Conservation (phyloP, 2,113 vertebrate species). For the Carassius auratus region DNA sequence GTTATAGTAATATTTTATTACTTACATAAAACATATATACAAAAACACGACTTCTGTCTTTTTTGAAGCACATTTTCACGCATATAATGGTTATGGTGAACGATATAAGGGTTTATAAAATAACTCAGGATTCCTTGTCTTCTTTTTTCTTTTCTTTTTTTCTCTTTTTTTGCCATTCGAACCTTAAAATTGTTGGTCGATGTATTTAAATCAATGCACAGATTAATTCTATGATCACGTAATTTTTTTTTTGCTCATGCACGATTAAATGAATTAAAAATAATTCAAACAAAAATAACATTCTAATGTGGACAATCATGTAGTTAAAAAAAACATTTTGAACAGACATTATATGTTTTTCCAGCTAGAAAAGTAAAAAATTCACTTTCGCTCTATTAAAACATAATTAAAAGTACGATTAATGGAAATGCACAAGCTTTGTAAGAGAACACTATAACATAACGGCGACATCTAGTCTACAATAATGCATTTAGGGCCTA, state of each 20-base stretch:
- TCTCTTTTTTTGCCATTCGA: background rate
- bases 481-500: background rate
- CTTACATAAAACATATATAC: slow-evolving; percentile 99
- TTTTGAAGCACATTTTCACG: slow-evolving; percentile 69
- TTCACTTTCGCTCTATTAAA: background rate
- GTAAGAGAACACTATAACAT: background rate
- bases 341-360: background rate
- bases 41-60: slow-evolving; percentile 92
- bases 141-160: no score
- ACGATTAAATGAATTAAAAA: background rate
- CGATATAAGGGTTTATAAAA: background rate
- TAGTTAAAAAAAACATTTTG: no score
- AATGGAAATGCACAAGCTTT: background rate
- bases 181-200: background rate
- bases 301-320: background rate
- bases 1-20: slow-evolving; percentile 99
- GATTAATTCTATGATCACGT: background rate
- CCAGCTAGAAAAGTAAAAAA: background rate
- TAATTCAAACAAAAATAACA: background rate
- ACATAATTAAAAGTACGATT: background rate
- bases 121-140: background rate
- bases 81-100: slow-evolving; percentile 36
- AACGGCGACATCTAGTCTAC: background rate
- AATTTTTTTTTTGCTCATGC: background rate
- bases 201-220: background rate